Conservation (phyloP, 1,140 invertebrate genomes). For the Ceratitis capitata region DNA sequence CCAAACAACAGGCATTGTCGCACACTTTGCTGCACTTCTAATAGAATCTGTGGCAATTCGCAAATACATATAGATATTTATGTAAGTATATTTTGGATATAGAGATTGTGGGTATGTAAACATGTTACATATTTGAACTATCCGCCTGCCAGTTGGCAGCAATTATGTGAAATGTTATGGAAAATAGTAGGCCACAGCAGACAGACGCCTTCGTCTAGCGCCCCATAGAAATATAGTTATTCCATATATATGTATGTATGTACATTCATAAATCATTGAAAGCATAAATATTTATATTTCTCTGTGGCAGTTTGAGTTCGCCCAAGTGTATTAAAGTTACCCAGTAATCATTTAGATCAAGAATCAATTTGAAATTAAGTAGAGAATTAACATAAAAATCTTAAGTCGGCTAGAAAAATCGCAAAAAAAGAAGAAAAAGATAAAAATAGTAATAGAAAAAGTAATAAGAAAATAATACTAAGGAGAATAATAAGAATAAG, state of each 20-base stretch:
- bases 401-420: too few species aligned
- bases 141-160: neutral
- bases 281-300: neutral
- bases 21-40: neutral
- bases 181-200: constrained; percentile 9
- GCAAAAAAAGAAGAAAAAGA: too few species aligned
- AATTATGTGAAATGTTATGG: constrained; percentile 19
- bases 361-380: too few species aligned
- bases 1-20: too few species aligned
- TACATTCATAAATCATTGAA: neutral
- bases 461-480: too few species aligned
- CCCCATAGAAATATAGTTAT: neutral
- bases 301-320: too few species aligned
- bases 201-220: constrained; percentile 25
- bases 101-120: too few species aligned
- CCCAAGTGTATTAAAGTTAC: too few species aligned
- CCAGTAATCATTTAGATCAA: too few species aligned
- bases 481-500: too few species aligned
- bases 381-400: too few species aligned
- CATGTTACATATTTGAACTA: neutral
- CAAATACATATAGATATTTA: neutral
- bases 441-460: too few species aligned
- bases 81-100: neutral
- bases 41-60: neutral
- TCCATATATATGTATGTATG: neutral